Conservation (phyloP, 2,888 invertebrate genomes). For the Tachina lurida region DNA sequence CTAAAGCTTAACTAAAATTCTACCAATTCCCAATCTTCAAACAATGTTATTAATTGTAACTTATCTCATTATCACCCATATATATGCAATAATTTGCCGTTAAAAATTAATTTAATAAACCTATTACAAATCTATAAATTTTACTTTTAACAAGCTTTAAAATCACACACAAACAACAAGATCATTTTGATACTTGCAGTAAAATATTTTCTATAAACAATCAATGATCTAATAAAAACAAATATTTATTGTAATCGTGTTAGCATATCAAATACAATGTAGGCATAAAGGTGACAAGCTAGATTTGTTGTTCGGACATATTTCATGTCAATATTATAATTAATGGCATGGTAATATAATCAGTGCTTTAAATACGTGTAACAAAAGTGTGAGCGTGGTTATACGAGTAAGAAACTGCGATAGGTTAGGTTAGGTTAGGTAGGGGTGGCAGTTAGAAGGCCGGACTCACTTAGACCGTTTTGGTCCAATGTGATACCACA, state of each 20-base stretch:
- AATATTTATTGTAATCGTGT: neutral
- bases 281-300: neutral
- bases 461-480: too few species aligned
- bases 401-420: too few species aligned
- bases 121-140: neutral
- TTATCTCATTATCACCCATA: too few species aligned
- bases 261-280: neutral
- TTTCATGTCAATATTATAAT: neutral
- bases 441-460: too few species aligned
- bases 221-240: neutral
- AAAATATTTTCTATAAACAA: neutral
- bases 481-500: too few species aligned
- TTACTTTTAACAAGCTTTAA: neutral
- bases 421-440: too few species aligned
- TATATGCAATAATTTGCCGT: neutral
- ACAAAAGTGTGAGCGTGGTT: neutral
- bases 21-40: too few species aligned
- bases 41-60: too few species aligned
- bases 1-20: too few species aligned
- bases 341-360: neutral
- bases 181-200: neutral
- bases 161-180: neutral
- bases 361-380: neutral
- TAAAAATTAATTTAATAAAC: neutral
- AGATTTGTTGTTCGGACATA: neutral